Conservation (phyloP, 2,797 vertebrate species). For the Phalanger gymnotis region DNA sequence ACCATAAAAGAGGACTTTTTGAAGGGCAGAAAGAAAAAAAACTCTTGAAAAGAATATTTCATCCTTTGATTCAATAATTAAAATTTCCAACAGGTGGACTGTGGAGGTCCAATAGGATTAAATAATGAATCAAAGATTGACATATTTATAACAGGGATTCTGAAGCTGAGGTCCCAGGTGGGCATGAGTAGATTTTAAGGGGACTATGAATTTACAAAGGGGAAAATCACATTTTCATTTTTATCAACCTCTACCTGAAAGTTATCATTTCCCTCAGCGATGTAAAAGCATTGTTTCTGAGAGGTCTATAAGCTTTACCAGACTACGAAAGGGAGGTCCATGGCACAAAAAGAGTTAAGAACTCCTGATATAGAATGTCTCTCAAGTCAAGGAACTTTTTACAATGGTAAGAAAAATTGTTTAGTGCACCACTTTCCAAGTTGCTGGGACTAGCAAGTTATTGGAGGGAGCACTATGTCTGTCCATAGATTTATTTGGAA, state of each 20-base stretch:
- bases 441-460: background rate
- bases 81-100: constrained; percentile 10
- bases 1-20: constrained; percentile 19
- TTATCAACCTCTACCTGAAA: background rate
- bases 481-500: background rate
- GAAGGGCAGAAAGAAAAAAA: constrained; percentile 22
- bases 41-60: constrained; percentile 50
- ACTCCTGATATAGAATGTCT: background rate
- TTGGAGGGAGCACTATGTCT: background rate
- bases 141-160: background rate
- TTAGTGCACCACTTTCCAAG: background rate
- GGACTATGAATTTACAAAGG: background rate
- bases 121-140: background rate
- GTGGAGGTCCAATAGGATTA: background rate
- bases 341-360: background rate
- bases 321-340: background rate
- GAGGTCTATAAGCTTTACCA: background rate
- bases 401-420: background rate
- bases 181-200: background rate
- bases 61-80: constrained; percentile 17
- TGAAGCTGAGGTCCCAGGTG: background rate
- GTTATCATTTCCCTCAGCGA: background rate
- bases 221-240: background rate
- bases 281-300: background rate
- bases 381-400: background rate